These are phyloP conservation scores for Beaufortia kweichowensis DNA, from an alignment of 2,113 vertebrate species.

Conservation along the genomic window DNA sequence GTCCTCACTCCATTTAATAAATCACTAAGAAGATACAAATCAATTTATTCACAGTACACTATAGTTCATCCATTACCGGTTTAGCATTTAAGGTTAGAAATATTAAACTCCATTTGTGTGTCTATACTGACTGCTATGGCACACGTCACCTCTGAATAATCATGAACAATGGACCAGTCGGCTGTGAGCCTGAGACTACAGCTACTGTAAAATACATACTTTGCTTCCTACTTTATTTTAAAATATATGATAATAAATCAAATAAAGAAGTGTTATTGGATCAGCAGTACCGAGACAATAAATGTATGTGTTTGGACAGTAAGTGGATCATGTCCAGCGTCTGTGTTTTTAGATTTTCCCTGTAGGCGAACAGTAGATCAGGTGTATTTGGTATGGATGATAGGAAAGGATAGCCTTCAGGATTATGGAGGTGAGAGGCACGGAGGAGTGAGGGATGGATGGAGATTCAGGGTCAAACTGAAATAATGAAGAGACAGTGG, in stretches of 20 bases:
- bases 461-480: background rate
- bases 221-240: too few species aligned
- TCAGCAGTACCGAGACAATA: background rate
- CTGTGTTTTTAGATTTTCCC: constrained; percentile 1
- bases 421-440: background rate
- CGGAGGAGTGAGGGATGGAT: background rate
- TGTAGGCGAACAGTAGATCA: constrained; percentile 6
- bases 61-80: too few species aligned
- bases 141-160: too few species aligned
- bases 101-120: too few species aligned
- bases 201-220: too few species aligned
- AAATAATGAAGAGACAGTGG: background rate
- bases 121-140: too few species aligned
- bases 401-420: background rate
- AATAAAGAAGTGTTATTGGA: background rate
- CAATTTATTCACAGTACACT: too few species aligned
- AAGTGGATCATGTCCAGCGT: background rate
- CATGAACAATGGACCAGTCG: too few species aligned
- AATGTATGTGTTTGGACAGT: background rate
- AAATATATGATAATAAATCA: background rate
- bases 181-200: too few species aligned
- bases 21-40: too few species aligned
- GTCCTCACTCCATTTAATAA: too few species aligned
- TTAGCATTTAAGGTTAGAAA: too few species aligned
- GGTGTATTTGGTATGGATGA: constrained; percentile 5